Evolutionary conservation across 2,888 invertebrate species (phyloP).

Genomic region (Chalcosyrphus nemorum): DNA sequence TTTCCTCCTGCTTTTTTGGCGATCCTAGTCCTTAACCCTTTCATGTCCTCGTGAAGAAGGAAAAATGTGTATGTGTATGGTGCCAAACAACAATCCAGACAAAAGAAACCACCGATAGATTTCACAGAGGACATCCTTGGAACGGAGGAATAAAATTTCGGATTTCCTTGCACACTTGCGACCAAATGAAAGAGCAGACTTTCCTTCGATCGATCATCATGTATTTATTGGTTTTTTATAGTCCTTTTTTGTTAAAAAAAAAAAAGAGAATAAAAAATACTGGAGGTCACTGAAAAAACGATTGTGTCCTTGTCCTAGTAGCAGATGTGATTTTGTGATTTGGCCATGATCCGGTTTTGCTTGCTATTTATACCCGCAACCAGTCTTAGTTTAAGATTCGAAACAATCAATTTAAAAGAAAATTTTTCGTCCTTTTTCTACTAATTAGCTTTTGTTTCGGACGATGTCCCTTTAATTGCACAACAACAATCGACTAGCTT

Average conservation of each 20-base stretch:
- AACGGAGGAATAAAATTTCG: slow-evolving; percentile 21
- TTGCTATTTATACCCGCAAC: not conserved
- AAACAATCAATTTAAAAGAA: slow-evolving; percentile 51
- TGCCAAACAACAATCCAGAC: not conserved
- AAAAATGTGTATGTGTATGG: slow-evolving; percentile 31
- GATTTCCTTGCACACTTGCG: slow-evolving; percentile 34
- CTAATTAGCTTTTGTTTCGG: slow-evolving; percentile 68
- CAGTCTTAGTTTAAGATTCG: slow-evolving; percentile 26
- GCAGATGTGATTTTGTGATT: slow-evolving; percentile 37
- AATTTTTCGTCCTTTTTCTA: slow-evolving; percentile 25
- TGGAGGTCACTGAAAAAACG: slow-evolving; percentile 33
- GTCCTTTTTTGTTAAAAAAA: not conserved
- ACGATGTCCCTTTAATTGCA: slow-evolving; percentile 63
- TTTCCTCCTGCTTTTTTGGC: slow-evolving; percentile 21
- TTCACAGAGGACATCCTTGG: not conserved
- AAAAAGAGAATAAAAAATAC: not conserved
- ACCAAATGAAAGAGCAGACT: not conserved
- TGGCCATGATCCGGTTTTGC: slow-evolving; percentile 34
- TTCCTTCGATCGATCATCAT: slow-evolving; percentile 31
- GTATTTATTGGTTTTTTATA: slow-evolving; percentile 32
- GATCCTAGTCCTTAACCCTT: slow-evolving; percentile 47
- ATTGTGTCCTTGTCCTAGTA: slow-evolving; percentile 15
- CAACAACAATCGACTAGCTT: slow-evolving; percentile 59
- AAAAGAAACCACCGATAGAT: slow-evolving; percentile 6
- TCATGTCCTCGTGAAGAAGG: slow-evolving; percentile 20